Conservation (phyloP, 2,113 vertebrate genomes). For the Malurus alboscapulatus region DNA sequence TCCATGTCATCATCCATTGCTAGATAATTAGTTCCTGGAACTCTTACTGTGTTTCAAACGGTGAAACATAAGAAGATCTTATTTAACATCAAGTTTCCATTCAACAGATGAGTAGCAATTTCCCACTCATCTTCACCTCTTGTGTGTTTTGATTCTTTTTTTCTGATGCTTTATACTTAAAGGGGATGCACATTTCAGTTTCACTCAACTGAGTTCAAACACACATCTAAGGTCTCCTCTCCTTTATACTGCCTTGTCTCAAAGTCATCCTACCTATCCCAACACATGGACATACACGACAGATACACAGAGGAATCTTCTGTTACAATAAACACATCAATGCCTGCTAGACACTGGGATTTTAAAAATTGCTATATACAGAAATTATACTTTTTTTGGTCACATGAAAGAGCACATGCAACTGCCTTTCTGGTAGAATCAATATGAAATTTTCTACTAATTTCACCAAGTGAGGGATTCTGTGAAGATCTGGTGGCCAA, state of each 20-base stretch:
- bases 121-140: slow-evolving; percentile 17
- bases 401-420: background rate
- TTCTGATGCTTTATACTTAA: background rate
- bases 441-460: background rate
- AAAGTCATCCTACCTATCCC: background rate
- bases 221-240: background rate
- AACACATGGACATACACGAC: background rate
- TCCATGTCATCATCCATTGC: slow-evolving; percentile 62
- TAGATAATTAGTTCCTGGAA: slow-evolving; percentile 72
- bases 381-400: background rate
- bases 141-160: background rate
- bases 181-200: background rate
- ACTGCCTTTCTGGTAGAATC: background rate
- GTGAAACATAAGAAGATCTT: slow-evolving; percentile 65
- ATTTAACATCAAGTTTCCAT: slow-evolving; percentile 72
- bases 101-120: slow-evolving; percentile 49
- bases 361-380: background rate
- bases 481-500: background rate
- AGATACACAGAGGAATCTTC: background rate
- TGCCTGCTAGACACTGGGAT: background rate
- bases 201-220: background rate
- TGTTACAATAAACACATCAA: background rate
- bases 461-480: background rate
- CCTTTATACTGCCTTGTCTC: background rate
- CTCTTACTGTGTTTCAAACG: slow-evolving; percentile 64